Evolutionary conservation across 2,797 vertebrate species (phyloP), one percentile per base, ranked within the genome.

Genomic region (Antennarius maculatus): DNA sequence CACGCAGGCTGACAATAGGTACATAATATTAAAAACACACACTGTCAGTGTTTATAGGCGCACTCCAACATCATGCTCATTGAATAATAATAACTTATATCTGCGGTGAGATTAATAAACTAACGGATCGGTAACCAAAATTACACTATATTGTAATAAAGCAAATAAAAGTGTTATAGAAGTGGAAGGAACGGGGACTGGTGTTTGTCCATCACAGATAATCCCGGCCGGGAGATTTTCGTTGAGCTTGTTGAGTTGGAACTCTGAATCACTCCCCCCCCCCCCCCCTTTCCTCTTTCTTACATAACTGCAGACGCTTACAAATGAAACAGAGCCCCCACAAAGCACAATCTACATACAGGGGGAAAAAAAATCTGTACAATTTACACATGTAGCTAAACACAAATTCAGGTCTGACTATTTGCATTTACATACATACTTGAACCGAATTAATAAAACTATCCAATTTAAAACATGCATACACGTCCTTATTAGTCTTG

Each of bases 231-330:
- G 28, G 61, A 74, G 72, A 66, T 71, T 59, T 80, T 53, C 53
- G 28, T 76, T 77, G 56, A 54, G 49, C 31, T 70, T 86, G 86
- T 84, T 84, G 81, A 82, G 61, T 41, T 41, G 12, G 39, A 41
- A 29, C 73, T 56, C 75, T 81, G 82, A 84, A 88, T 88, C 85
- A 74, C 77, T 80, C 80, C 74, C 80, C 16, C 84, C 59, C 85
- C 66, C 78, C 80, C 83, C 60, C 53, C 64, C 69, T 50, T 17
- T 28, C 29, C 55, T 34, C 4, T 27, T 59, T 90, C 91, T 93
- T 94, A 93, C 92, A 91, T 93, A 94, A 88, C 87, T 17, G 23
- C 39, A 83, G 74, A 68, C 71, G 69, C 84, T 85, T 83, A 73
- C 77, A 69, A 77, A 82, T 51, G 63, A 58, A 79, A 70, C 51